These are phyloP conservation scores for Dicycla oo DNA, from an alignment of 2,888 invertebrate genomes.

Conservation along the genomic window DNA sequence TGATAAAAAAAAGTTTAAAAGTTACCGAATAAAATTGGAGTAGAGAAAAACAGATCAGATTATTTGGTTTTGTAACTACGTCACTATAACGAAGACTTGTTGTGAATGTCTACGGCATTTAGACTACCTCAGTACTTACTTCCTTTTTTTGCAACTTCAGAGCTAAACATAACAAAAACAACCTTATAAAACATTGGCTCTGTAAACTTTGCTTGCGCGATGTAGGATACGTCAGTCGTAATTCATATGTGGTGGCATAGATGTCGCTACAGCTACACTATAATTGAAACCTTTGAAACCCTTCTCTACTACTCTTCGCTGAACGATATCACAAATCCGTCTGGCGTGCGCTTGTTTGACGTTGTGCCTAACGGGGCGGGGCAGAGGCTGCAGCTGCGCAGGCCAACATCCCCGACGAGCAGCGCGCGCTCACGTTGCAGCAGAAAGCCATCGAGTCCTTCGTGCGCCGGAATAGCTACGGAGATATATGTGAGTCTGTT, in stretches of 20 bases:
- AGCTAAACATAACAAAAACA: background rate
- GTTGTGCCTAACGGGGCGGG: conserved; percentile 79
- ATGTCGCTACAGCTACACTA: conserved; percentile 2
- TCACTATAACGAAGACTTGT: background rate
- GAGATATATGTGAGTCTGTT: conserved; percentile 92
- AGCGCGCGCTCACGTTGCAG: conserved; percentile 88
- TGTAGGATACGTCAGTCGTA: background rate
- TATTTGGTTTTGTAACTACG: background rate
- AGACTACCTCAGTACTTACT: background rate
- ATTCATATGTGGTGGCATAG: background rate
- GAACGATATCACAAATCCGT: conserved; percentile 54
- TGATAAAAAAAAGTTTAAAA: conserved; percentile 51
- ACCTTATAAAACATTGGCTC: background rate
- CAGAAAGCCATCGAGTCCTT: conserved; percentile 92
- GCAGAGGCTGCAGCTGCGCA: conserved; percentile 78
- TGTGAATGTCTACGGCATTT: too few species aligned
- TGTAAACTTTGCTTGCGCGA: conserved; percentile 3
- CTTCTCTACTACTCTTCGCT: background rate
- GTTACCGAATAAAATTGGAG: background rate
- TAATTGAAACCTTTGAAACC: background rate
- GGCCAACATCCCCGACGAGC: conserved; percentile 90
- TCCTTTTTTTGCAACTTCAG: background rate
- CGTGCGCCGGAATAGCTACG: conserved; percentile 93
- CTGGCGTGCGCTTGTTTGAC: conserved; percentile 68
- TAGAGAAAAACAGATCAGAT: too few species aligned